Evolutionary conservation across 1,140 invertebrate species (phyloP), one percentile per base, ranked within the genome.

Genomic region (Ooceraea biroi): DNA sequence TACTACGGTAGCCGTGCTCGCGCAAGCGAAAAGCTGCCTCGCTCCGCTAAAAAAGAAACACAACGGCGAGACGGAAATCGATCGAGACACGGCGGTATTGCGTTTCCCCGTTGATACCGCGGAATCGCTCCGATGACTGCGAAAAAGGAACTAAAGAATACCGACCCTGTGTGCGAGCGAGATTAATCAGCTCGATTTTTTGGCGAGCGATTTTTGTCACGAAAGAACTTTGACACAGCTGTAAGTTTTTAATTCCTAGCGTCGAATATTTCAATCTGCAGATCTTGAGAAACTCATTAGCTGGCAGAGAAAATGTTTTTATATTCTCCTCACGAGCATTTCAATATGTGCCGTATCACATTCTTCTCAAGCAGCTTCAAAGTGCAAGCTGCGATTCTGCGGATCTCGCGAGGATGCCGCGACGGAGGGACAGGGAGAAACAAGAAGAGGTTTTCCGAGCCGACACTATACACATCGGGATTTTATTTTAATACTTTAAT

Each of bases 401-500:
- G n/a, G 36, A 7, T 36, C 36, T 7, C 2, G 44, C 44, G 22
- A n/a, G n/a, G 69, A 69, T 78, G 8, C 41, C 22, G 66, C 50
- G 41, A 36, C 11, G 36, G 27, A 27, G 25, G 4, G 50, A 46
- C 27, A 44, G 36, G 19, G 27, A 0, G 11, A 46, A 58, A n/a
- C 8, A 78, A 61, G 61, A 85, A 85, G 77, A 85, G 65, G 68
- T 63, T 72, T 22, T 7, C 57, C 25, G 44, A 44, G 65, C 48
- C 55, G 66, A 78, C 83, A 82, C 76, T 61, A 30, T 60, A 36
- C 44, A 52, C 66, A 71, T 78, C 52, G 66, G 73, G 78, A 85
- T 74, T 87, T 85, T 65, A 68, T 82, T 82, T 68, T 90, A 93
- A 92, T 92, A 92, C 90, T 92, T 91, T 91, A 90, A 93, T 94